A percentile compares a stretch with the other conserved stretches of the same genome.
phyloP scores from a whole-genome alignment of 2,888 invertebrate species.

The Cryptocephalus moraei region DNA sequence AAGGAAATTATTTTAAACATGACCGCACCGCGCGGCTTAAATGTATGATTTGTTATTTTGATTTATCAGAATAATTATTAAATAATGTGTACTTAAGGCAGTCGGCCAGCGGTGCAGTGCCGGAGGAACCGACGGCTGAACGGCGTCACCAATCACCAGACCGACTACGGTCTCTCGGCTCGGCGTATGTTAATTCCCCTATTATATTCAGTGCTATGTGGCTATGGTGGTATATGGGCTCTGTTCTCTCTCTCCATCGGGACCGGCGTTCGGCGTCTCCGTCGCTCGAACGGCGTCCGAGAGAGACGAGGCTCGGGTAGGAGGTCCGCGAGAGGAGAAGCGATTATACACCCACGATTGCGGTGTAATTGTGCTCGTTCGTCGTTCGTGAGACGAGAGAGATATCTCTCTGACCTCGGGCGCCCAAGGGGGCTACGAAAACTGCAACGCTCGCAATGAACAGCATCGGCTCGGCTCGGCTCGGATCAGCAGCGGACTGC shows the following conservation, averaged over 20 bases:
- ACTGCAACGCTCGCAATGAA: conserved; percentile 17
- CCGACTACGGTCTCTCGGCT: conserved; percentile 14
- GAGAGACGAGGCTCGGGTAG: conserved; percentile 19
- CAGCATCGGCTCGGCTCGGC: conserved; percentile 3
- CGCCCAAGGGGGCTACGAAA: conserved; percentile 31
- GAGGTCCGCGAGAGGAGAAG: conserved; percentile 29
- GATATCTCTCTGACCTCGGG: conserved; percentile 31
- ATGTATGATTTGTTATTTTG: conserved; percentile 40
- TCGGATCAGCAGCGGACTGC: not conserved
- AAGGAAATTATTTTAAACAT: conserved; percentile 38
- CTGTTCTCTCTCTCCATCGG: too few species aligned
- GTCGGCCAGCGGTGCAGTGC: conserved; percentile 19
- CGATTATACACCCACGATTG: conserved; percentile 39
- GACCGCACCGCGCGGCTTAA: conserved; percentile 32
- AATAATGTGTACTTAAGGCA: conserved; percentile 38
- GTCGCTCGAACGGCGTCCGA: conserved; percentile 13
- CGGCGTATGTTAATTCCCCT: conserved; percentile 40
- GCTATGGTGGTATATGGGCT: conserved; percentile 23
- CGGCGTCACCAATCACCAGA: conserved; percentile 11
- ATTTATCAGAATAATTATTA: conserved; percentile 43
- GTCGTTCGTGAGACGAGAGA: conserved; percentile 37
- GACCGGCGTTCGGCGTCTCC: conserved; percentile 12
- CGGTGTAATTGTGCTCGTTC: conserved; percentile 37
- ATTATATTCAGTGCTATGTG: conserved; percentile 39
- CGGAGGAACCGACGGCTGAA: conserved; percentile 4